phyloP scores from a whole-genome alignment of 2,797 vertebrate genomes.

The Pseudomugil tenellus region DNA sequence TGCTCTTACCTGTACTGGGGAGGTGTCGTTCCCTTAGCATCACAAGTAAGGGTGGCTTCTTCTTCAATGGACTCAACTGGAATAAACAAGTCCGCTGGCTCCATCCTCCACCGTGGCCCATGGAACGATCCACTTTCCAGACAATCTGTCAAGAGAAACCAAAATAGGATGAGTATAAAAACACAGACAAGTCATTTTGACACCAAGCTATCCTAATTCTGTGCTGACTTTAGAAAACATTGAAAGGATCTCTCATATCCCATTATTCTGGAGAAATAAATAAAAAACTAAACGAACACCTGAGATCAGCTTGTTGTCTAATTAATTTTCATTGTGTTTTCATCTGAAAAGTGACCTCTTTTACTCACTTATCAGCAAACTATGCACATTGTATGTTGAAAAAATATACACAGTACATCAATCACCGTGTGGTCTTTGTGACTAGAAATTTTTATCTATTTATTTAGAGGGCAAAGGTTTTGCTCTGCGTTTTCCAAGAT shows the following conservation, averaged over 20 bases:
- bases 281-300: neutral
- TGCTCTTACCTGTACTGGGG: constrained; percentile 81
- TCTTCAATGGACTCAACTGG: constrained; percentile 82
- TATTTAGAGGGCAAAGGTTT: constrained; percentile 6
- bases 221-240: neutral
- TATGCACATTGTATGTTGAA: neutral
- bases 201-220: neutral
- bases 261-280: constrained; percentile 7
- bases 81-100: constrained; percentile 83
- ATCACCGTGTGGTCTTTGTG: neutral
- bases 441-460: constrained; percentile 12
- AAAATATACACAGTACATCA: neutral
- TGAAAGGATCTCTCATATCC: neutral
- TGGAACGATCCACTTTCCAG: constrained; percentile 80
- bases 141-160: constrained; percentile 70
- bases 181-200: constrained; percentile 12
- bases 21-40: constrained; percentile 79
- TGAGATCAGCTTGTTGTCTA: neutral
- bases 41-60: constrained; percentile 83
- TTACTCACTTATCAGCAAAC: neutral
- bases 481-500: constrained; percentile 9
- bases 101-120: constrained; percentile 84
- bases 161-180: constrained; percentile 16
- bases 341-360: neutral
- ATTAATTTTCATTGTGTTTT: neutral